Evolutionary conservation across 2,888 invertebrate species (phyloP), one percentile per base, ranked within the genome.

Genomic region (Lymantria monacha): DNA sequence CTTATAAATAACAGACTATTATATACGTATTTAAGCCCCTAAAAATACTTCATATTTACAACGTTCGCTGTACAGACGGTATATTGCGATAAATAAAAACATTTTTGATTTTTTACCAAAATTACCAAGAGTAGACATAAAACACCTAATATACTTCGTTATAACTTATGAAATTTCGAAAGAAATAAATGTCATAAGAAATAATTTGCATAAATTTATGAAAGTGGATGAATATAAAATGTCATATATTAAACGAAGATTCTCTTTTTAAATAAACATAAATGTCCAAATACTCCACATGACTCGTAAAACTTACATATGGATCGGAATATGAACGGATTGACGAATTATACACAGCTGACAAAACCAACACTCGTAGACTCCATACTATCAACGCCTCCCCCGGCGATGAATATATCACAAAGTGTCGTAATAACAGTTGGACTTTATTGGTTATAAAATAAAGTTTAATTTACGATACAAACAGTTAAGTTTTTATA

Each of bases 281-380:
- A 66, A 59, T 46, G 61, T 57, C 52, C 54, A 53, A 66, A 56
- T 52, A 57, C 46, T 31, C 51, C 52, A 63, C 52, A 50, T 54
- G 57, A 57, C 51, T 57, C 63, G 56, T 65, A 65, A 72, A 69
- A 67, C 59, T 56, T 61, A 66, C 62, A 67, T 57, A 62, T 63
- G 61, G 54, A 56, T 51, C 45, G 22, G 51, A 57, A 59, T 59
- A 61, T 56, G 56, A 68, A 59, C 51, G 48, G 63, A 72, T 74
- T 74, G 72, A 74, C 69, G 69, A 79, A 80, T 77, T 83, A 76
- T 72, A 82, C 66, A 66, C 70, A 66, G 66, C 74, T 73, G 72
- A 76, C 78, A 80, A 80, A 82, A 81, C 83, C 83, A 81, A 83
- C 77, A 76, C 70, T 70, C 70, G 66, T 66, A 69, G 67, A 67